Evolutionary conservation across 2,888 invertebrate genomes (phyloP), one percentile per base, ranked within the genome.

Genomic region (Branchinecta sandiegonensis): DNA sequence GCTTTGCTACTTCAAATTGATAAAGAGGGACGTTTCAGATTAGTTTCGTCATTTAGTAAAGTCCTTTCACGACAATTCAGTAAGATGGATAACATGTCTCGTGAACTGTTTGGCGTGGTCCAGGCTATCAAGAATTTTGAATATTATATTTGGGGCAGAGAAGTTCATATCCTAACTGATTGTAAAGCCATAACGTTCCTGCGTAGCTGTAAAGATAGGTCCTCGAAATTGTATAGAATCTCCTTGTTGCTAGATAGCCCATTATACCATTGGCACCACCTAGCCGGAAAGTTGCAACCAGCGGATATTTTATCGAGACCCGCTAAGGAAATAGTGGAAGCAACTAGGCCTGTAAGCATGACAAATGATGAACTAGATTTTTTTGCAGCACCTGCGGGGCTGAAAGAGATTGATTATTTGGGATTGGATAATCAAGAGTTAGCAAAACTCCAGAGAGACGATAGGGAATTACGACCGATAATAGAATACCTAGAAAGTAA

Each of bases 191-290:
- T 56, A 7, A 56, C 8, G 8, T 56, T 8, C 14, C 9, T 56
- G 7, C 56, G 56, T 8, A 8, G 9, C 7, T 56, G 56, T 56
- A 56, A 56, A 14, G 56, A 56, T 56, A 8, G 7, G 8, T 7
- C 9, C n/a, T 56, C 56, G 14, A 56, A 56, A 8, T 56, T 56
- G 9, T 56, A 56, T 56, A 7, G 56, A 8, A 56, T 56, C 14
- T 7, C 9, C 8, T 8, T 50, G 50, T 13, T 50, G 13, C n/a
- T 50, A 50, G 50, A 50, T 50, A 50, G 50, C n/a, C 50, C 50
- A 13, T 50, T 50, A n/a, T 50, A 50, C n/a, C 50, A 50, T 50
- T 50, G 50, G 50, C 50, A n/a, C 50, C 50, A 50, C n/a, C 13
- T 50, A n/a, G 13, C 50, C 1, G 50, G 50, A n/a, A 50, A 50